phyloP scores from a whole-genome alignment of 2,113 vertebrate species.

The Sinocyclocheilus maitianheensis region DNA sequence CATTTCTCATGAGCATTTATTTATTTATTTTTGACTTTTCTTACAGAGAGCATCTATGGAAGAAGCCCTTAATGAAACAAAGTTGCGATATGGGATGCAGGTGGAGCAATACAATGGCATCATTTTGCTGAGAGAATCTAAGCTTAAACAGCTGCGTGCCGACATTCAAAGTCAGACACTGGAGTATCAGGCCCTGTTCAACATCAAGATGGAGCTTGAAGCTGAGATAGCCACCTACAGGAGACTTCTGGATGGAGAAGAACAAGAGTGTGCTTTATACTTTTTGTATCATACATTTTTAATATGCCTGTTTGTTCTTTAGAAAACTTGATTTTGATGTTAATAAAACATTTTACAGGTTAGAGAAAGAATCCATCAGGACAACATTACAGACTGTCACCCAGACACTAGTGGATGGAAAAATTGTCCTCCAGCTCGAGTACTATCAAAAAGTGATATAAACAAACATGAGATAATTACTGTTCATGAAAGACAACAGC shows the following conservation, averaged over 20 bases:
- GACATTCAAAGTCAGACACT: conserved; percentile 82
- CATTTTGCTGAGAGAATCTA: conserved; percentile 80
- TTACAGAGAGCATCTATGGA: conserved; percentile 87
- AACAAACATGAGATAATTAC: background rate
- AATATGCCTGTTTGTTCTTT: background rate
- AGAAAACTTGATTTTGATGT: background rate
- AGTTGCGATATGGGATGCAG: conserved; percentile 77
- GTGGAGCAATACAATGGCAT: conserved; percentile 79
- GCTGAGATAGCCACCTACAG: conserved; percentile 91
- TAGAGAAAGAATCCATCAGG: background rate
- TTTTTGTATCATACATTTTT: background rate
- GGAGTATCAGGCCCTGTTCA: conserved; percentile 85
- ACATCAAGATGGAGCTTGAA: conserved; percentile 92
- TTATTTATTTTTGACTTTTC: background rate
- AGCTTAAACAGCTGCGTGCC: conserved; percentile 78
- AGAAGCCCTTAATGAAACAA: conserved; percentile 80
- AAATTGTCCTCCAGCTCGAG: background rate
- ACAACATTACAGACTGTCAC: background rate
- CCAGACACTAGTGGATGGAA: background rate
- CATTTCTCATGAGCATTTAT: background rate
- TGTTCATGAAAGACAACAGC: background rate
- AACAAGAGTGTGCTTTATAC: background rate
- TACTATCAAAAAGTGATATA: background rate
- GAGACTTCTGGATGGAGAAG: conserved; percentile 85
- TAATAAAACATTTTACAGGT: background rate